phyloP scores from a whole-genome alignment of 1,140 invertebrate species.

The Globodera rostochiensis region DNA sequence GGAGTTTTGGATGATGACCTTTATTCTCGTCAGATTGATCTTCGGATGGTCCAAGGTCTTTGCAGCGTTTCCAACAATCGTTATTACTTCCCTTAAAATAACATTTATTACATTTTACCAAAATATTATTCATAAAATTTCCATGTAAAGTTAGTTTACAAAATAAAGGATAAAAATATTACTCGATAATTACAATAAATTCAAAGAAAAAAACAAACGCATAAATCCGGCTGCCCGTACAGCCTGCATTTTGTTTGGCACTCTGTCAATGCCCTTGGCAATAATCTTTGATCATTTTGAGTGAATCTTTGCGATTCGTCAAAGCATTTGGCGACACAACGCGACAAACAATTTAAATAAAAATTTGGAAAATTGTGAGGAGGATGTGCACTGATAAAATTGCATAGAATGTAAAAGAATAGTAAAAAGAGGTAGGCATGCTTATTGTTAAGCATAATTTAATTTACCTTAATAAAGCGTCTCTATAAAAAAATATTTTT shows the following conservation, averaged over 20 bases:
- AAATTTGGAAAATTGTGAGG: not conserved
- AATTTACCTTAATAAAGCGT: no score
- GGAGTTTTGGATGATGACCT: slow-evolving; percentile 2
- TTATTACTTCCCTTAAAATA: slow-evolving; percentile 32
- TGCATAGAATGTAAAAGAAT: not conserved
- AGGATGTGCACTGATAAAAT: not conserved
- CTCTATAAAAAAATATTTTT: no score
- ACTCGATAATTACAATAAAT: not conserved
- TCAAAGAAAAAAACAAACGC: slow-evolving; percentile 10
- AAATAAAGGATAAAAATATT: not conserved
- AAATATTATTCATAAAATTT: not conserved
- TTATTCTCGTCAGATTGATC: slow-evolving; percentile 21
- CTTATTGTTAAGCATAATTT: no score
- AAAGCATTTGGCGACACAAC: not conserved
- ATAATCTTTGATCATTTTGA: not conserved
- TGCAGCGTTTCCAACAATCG: slow-evolving; percentile 44
- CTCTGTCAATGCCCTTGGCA: not conserved
- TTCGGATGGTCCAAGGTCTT: slow-evolving; percentile 34
- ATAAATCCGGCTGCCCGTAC: slow-evolving; percentile 15
- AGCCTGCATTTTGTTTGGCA: slow-evolving; percentile 22
- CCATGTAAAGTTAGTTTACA: not conserved
- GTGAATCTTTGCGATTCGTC: not conserved
- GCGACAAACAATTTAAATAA: not conserved
- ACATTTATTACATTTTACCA: slow-evolving; percentile 9
- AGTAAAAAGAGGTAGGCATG: not conserved